Evolutionary conservation across 2,888 invertebrate genomes (phyloP).

Genomic region (Erannis defoliaria): DNA sequence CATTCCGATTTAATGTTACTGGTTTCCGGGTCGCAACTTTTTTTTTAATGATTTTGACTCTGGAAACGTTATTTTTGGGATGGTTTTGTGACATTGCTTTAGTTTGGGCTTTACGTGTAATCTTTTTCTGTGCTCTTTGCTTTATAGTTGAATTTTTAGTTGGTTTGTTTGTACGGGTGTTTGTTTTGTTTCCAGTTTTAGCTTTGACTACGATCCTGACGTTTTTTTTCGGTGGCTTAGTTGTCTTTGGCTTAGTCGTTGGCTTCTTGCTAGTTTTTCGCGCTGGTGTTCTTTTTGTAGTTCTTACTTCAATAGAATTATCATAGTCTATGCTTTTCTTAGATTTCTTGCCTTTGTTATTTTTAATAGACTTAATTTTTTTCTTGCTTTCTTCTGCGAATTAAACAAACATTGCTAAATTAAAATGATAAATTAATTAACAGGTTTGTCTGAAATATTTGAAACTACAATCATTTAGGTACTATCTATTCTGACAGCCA

Average conservation of each 20-base stretch:
- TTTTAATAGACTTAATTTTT: constrained; percentile 7
- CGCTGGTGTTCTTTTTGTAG: background rate
- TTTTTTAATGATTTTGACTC: constrained; percentile 32
- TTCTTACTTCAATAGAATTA: background rate
- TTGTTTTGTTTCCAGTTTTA: constrained; percentile 29
- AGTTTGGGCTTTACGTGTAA: background rate
- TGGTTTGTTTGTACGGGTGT: constrained; percentile 24
- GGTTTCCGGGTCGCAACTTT: background rate
- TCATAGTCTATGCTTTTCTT: constrained; percentile 8
- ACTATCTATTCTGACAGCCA: no score
- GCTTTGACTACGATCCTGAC: constrained; percentile 15
- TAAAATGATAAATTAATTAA: constrained; percentile 3
- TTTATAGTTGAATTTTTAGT: constrained; percentile 12
- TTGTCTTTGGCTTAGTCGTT: background rate
- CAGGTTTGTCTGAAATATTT: background rate
- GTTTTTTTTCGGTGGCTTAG: constrained; percentile 10
- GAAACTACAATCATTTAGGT: no score
- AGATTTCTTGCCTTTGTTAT: constrained; percentile 6
- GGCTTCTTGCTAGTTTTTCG: constrained; percentile 16
- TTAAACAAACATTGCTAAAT: constrained; percentile 8
- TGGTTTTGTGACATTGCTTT: constrained; percentile 1
- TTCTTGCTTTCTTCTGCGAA: constrained; percentile 35
- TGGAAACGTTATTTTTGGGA: constrained; percentile 4
- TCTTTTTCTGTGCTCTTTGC: background rate
- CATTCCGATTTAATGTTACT: background rate